Base-by-base conservation (phyloP, 2,797 vertebrate genomes). In the Paguma larvata region DNA sequence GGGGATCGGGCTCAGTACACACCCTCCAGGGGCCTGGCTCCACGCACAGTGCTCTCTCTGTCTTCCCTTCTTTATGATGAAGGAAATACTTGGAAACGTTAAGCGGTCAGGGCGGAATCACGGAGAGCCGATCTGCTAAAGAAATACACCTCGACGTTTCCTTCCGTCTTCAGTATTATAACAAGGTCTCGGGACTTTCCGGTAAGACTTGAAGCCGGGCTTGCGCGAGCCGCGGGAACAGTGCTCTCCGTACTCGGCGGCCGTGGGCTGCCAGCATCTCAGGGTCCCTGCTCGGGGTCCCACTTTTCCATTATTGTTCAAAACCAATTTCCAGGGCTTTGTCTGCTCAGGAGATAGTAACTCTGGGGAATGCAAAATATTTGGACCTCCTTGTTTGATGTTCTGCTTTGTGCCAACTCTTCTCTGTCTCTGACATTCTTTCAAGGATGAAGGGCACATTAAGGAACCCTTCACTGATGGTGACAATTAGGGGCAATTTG, bases 401-500 rank as follows among this genome's bases (percentile, higher is more conserved):
- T 56, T 72, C 79, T 78, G 56, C 48, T 97, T 82, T 30, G 89
- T 92, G 96, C 96, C 51, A 78, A 72, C 34, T 10, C n/a, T 82
- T 82, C 96, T 70, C 68, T 63, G 38, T 10, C 62, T 67, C 34
- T 53, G 18, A 78, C 96, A 96, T 97, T 97, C 97, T 96, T 98
- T 88, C 41, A 82, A 93, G 95, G 96, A 95, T 95, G 84, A 96
- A 95, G 92, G 89, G 38, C 92, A 95, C 96, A 68, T 87, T 85
- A 90, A 78, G 89, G 70, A 59, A 73, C 94, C 88, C 97, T 93
- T 85, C 51, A 18, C 30, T 9, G 51, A 62, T 30, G 12, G 92
- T 14, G 94, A 97, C 97, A 96, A 97, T 97, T 84, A 94, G 95
- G 80, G 80, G 84, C 62, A 56, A 90, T 95, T 95, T 96, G 96